Percentiles rank a stretch among this genome's conserved stretches.
phyloP scores from a whole-genome alignment of 2,888 invertebrate genomes.

The Chloromyia formosa region DNA sequence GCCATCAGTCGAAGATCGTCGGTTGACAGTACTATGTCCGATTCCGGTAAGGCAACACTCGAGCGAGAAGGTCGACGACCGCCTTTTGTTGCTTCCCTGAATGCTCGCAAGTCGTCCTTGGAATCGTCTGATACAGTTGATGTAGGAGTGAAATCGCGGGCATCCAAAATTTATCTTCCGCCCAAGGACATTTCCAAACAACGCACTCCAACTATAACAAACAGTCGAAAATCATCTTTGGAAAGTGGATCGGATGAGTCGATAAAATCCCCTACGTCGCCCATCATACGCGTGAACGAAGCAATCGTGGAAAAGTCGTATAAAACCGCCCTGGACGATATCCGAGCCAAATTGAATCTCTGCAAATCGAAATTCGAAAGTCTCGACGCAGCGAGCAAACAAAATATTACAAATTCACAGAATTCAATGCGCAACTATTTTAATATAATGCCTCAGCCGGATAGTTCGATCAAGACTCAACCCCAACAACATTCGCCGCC shows the following conservation, averaged over 20 bases:
- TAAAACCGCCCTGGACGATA: slow-evolving; percentile 60
- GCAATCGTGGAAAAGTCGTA: slow-evolving; percentile 54
- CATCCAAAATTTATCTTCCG: slow-evolving; percentile 9
- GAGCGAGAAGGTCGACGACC: slow-evolving; percentile 46
- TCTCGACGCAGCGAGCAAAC: slow-evolving; percentile 59
- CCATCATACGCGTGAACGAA: slow-evolving; percentile 28
- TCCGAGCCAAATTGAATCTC: slow-evolving; percentile 60
- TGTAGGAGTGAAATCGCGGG: not conserved
- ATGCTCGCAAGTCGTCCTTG: slow-evolving; percentile 28
- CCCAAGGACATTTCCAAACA: slow-evolving; percentile 5
- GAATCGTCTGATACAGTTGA: slow-evolving; percentile 25
- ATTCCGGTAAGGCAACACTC: slow-evolving; percentile 14
- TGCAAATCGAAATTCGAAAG: slow-evolving; percentile 62
- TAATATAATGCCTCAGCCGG: slow-evolving; percentile 48
- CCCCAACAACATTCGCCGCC: slow-evolving; percentile 2
- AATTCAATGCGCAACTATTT: slow-evolving; percentile 61
- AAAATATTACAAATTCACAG: slow-evolving; percentile 59
- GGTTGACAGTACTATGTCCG: slow-evolving; percentile 44
- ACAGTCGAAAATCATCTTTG: slow-evolving; percentile 45
- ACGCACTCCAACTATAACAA: slow-evolving; percentile 22
- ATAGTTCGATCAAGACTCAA: not conserved
- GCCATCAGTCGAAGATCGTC: slow-evolving; percentile 44
- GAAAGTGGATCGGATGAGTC: slow-evolving; percentile 43
- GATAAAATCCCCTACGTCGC: slow-evolving; percentile 23
- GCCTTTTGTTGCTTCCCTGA: slow-evolving; percentile 24